Evolutionary conservation across 2,113 vertebrate genomes (phyloP).

Genomic region (Gymnarchus niloticus): DNA sequence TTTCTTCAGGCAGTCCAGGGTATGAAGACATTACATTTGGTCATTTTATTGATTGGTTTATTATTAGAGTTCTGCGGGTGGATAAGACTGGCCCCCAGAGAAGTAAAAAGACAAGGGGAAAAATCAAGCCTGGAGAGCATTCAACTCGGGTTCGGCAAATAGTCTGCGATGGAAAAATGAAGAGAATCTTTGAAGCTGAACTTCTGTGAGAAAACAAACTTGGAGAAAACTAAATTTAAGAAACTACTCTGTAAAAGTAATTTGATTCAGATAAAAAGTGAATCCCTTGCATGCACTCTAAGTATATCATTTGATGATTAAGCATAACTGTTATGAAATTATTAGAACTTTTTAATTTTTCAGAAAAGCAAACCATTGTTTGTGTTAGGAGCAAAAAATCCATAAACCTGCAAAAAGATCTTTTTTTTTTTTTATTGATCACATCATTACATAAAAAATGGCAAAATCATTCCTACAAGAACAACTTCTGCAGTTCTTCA

Average conservation of each 20-base stretch:
- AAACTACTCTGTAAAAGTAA: background rate
- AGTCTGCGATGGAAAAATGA: background rate
- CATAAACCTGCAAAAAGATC: background rate
- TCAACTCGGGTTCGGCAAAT: background rate
- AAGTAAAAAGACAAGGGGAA: background rate
- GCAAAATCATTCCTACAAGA: background rate
- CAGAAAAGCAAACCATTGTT: background rate
- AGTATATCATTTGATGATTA: background rate
- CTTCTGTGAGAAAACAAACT: background rate
- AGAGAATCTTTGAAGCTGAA: background rate
- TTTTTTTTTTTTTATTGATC: slow-evolving; percentile 4
- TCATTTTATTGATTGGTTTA: slow-evolving; percentile 31
- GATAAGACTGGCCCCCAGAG: background rate
- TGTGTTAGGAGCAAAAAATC: background rate
- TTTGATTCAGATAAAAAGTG: background rate
- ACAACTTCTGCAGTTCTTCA: background rate
- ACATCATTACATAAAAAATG: background rate
- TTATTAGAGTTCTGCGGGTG: slow-evolving; percentile 21
- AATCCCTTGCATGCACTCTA: background rate
- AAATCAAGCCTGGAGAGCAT: background rate
- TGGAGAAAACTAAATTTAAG: background rate
- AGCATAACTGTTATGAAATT: background rate
- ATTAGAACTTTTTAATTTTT: background rate
- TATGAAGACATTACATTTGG: slow-evolving; percentile 29
- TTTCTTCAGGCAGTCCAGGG: slow-evolving; percentile 1